Percentiles rank a stretch among this genome's conserved stretches.
These are phyloP conservation scores for Lynx canadensis DNA, from an alignment of 2,113 vertebrate species.

Conservation along the genomic window DNA sequence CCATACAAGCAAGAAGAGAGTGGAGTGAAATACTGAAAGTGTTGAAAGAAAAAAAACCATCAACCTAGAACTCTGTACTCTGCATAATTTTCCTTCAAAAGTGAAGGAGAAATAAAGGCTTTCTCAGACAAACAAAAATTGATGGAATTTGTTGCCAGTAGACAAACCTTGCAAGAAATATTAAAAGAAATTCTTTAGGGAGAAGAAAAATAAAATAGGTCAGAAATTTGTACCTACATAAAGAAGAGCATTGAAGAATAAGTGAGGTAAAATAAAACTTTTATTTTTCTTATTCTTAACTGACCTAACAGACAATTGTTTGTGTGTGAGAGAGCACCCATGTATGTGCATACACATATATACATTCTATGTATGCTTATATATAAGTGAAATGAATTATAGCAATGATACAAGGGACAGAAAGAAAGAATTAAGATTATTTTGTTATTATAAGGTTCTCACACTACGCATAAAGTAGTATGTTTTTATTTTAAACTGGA, in stretches of 20 bases:
- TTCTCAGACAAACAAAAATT: not conserved
- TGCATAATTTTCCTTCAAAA: not conserved
- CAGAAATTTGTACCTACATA: not conserved
- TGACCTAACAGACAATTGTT: not conserved
- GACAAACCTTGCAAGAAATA: not conserved
- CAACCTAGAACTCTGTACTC: not conserved
- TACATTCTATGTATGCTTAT: not conserved
- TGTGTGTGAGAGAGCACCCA: not conserved
- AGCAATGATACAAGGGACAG: not conserved
- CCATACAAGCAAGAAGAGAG: not conserved
- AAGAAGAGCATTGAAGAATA: not conserved
- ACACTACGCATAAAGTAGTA: not conserved
- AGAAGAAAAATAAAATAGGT: not conserved
- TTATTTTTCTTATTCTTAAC: not conserved
- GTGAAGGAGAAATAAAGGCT: not conserved
- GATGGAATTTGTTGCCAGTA: not conserved
- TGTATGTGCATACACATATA: not conserved
- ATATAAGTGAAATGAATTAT: not conserved
- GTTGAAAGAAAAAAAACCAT: not conserved
- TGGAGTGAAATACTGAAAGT: not conserved
- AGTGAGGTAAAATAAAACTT: not conserved
- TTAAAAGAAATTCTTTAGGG: not conserved
- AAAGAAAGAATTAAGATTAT: not conserved
- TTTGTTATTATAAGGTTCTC: not conserved
- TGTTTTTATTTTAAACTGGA: not conserved